phyloP scores from a whole-genome alignment of 2,888 invertebrate species.

The Nomada flava region DNA sequence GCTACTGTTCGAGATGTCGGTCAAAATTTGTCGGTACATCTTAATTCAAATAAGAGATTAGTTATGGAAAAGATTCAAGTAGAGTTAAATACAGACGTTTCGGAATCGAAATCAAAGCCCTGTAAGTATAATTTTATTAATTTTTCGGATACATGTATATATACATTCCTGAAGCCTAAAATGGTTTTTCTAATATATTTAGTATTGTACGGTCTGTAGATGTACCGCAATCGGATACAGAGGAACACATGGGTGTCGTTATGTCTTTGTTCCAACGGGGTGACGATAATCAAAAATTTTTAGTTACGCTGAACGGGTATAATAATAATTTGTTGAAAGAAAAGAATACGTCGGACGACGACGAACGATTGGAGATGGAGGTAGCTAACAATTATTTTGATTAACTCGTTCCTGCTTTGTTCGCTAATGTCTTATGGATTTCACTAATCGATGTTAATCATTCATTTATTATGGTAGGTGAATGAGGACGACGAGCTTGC shows the following conservation, averaged over 20 bases:
- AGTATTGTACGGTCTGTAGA: constrained; percentile 70
- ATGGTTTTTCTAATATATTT: constrained; percentile 50
- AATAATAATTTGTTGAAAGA: constrained; percentile 79
- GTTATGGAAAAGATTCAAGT: constrained; percentile 83
- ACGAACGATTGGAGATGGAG: constrained; percentile 79
- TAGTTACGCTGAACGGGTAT: constrained; percentile 82
- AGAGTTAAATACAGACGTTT: constrained; percentile 73
- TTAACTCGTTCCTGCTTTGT: neutral
- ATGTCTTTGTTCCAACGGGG: constrained; percentile 82
- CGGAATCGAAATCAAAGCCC: constrained; percentile 71
- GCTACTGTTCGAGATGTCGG: constrained; percentile 73
- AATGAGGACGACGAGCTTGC: constrained; percentile 80
- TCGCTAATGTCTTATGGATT: neutral
- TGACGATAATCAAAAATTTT: constrained; percentile 81
- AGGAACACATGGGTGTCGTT: constrained; percentile 81
- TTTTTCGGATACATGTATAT: neutral
- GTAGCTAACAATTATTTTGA: constrained; percentile 62
- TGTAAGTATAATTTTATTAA: constrained; percentile 74
- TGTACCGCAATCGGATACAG: constrained; percentile 73
- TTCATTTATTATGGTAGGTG: constrained; percentile 68
- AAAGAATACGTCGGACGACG: constrained; percentile 75
- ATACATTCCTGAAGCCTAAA: constrained; percentile 23
- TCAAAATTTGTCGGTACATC: constrained; percentile 81
- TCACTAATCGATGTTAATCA: constrained; percentile 4
- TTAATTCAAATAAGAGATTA: constrained; percentile 79